Evolutionary conservation across 2,888 invertebrate genomes (phyloP), one percentile per base, ranked within the genome.

Genomic region (Eristalinus sepulchralis): DNA sequence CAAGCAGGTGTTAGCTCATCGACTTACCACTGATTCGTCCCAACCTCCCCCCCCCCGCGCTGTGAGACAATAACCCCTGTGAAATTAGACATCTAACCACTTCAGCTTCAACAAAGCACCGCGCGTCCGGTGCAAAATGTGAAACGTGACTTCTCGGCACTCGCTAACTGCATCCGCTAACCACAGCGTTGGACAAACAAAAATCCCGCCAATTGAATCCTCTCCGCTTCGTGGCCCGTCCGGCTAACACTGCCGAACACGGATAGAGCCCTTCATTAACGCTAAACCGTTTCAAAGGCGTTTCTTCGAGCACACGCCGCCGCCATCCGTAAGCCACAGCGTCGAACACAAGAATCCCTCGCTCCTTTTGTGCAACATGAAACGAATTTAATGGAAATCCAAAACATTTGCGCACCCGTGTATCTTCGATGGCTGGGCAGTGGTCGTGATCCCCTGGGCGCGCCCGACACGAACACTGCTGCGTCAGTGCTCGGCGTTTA

Each of bases 321-420:
- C 39, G 39, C 3, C 24, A 5, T 57, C 57, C 57, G 11, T 27
- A 57, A 57, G 22, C 55, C 55, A 22, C 55, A 22, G 55, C 13
- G 22, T 13, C 13, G 13, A 57, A 24, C 57, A 27, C 57, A 57
- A 57, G 24, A 11, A 57, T 57, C 47, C 10, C 34, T 6, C 47
- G 47, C 17, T 47, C 57, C 57, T 57, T 57, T 57, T 57, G 57
- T 22, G 24, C 57, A 57, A 57, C 57, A 57, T 9, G 63, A 55
- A 80, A 72, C 71, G 72, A 73, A 72, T 72, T 73, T 72, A 66
- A 67, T 53, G 79, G 71, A 80, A 80, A 72, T 80, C 72, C 66
- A 20, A 80, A 80, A 79, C 79, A 79, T 60, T 79, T 72, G 66
- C 63, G 70, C 78, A 2, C 34, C 5, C 5, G 27, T 27, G 34